phyloP scores from a whole-genome alignment of 1,140 invertebrate species.

The Anagrus nilaparvatae region DNA sequence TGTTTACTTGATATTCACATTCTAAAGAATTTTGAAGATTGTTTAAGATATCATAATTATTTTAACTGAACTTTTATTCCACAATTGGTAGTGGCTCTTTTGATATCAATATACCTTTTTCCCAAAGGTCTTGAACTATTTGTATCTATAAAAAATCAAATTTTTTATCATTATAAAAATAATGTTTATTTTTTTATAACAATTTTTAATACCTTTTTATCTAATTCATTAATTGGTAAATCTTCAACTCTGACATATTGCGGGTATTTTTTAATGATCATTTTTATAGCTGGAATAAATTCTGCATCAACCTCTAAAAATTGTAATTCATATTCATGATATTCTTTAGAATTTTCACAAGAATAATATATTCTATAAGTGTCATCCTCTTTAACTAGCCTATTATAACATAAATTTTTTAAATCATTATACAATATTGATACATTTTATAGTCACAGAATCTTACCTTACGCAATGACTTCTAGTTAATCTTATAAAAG shows the following conservation, averaged over 20 bases:
- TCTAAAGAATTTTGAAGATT: too few species aligned
- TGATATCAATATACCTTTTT: conserved; percentile 57
- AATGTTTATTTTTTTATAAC: conserved; percentile 7
- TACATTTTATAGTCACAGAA: conserved; percentile 5
- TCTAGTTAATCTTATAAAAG: conserved; percentile 58
- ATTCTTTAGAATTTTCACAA: conserved; percentile 72
- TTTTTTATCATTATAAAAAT: conserved; percentile 11
- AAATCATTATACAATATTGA: not conserved
- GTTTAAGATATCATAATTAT: too few species aligned
- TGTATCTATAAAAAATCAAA: conserved; percentile 41
- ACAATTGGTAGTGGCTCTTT: too few species aligned
- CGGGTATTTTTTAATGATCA: conserved; percentile 65
- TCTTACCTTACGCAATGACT: conserved; percentile 56
- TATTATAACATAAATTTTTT: conserved; percentile 20
- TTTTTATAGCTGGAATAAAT: conserved; percentile 56
- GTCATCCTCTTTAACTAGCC: conserved; percentile 61
- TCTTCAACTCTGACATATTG: conserved; percentile 60
- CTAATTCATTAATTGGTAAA: conserved; percentile 53
- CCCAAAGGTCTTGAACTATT: conserved; percentile 56
- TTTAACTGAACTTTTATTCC: too few species aligned
- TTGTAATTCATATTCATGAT: conserved; percentile 70
- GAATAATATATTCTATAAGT: conserved; percentile 64
- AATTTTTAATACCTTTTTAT: conserved; percentile 47
- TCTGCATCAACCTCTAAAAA: conserved; percentile 63
- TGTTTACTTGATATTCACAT: too few species aligned